These are phyloP conservation scores for Epirrita christyi DNA, from an alignment of 2,888 invertebrate genomes.

Conservation along the genomic window DNA sequence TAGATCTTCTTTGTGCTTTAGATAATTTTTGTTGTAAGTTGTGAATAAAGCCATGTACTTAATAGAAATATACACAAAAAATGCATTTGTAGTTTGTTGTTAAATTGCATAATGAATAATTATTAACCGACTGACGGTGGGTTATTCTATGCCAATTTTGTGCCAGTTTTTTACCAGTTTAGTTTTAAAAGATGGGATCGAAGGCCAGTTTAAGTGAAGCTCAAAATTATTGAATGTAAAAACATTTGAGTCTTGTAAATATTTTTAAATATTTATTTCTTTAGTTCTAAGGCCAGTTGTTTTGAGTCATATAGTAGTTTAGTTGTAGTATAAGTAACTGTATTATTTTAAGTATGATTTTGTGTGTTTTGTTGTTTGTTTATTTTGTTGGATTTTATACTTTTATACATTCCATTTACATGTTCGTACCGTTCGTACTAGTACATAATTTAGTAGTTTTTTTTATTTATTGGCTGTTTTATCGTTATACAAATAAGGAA, in stretches of 20 bases:
- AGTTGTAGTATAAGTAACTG: slow-evolving; percentile 43
- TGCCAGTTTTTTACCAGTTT: slow-evolving; percentile 62
- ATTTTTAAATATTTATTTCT: slow-evolving; percentile 75
- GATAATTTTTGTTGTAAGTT: slow-evolving; percentile 16
- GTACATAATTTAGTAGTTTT: slow-evolving; percentile 24
- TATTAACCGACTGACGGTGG: too few species aligned
- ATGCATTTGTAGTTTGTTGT: slow-evolving; percentile 23
- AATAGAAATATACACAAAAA: slow-evolving; percentile 24
- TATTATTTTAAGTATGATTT: slow-evolving; percentile 49
- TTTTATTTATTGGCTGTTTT: slow-evolving; percentile 11
- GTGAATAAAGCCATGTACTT: slow-evolving; percentile 30
- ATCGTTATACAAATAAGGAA: slow-evolving; percentile 10
- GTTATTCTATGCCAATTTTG: slow-evolving; percentile 49
- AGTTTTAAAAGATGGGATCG: slow-evolving; percentile 64
- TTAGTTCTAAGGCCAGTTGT: slow-evolving; percentile 77
- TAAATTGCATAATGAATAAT: slow-evolving; percentile 1
- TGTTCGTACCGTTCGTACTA: slow-evolving; percentile 58
- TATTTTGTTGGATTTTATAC: slow-evolving; percentile 72
- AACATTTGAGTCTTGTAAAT: slow-evolving; percentile 50
- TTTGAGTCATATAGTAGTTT: slow-evolving; percentile 76
- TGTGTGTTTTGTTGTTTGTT: slow-evolving; percentile 69
- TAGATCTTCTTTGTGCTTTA: slow-evolving; percentile 34
- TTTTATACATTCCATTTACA: slow-evolving; percentile 64
- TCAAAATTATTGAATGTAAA: slow-evolving; percentile 78
- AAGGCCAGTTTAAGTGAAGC: slow-evolving; percentile 78